A percentile compares a stretch with the other conserved stretches of the same genome.
phyloP scores from a whole-genome alignment of 2,797 vertebrate genomes.

The Anolis apletophallus region DNA sequence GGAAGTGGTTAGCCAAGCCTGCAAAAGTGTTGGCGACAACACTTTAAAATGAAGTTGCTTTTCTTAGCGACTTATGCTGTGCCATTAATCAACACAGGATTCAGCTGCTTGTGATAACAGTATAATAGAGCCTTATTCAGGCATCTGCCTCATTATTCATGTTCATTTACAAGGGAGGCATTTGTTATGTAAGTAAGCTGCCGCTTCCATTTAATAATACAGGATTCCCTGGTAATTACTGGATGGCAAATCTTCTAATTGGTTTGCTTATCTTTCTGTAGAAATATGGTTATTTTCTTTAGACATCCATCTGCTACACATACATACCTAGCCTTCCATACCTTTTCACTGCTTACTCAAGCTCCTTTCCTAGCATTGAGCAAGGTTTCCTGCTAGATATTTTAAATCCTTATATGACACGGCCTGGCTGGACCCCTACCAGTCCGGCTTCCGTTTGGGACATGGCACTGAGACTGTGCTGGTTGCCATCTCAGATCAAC shows the following conservation, averaged over 20 bases:
- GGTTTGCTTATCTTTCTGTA: slow-evolving; percentile 62
- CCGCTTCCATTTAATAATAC: slow-evolving; percentile 52
- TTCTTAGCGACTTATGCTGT: slow-evolving; percentile 55
- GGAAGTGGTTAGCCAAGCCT: slow-evolving; percentile 39
- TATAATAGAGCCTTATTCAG: slow-evolving; percentile 70
- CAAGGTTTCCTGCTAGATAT: slow-evolving; percentile 19
- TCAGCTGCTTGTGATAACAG: slow-evolving; percentile 56
- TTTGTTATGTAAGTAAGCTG: slow-evolving; percentile 67
- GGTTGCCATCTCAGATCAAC: too few species aligned
- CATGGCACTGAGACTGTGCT: too few species aligned
- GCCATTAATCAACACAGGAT: slow-evolving; percentile 63
- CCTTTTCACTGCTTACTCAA: slow-evolving; percentile 10
- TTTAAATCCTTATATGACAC: too few species aligned
- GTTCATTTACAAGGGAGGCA: slow-evolving; percentile 62
- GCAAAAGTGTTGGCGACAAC: slow-evolving; percentile 40
- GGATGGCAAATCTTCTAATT: slow-evolving; percentile 65
- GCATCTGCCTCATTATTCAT: slow-evolving; percentile 71
- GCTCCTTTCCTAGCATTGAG: slow-evolving; percentile 13
- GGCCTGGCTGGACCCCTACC: too few species aligned
- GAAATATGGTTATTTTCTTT: slow-evolving; percentile 50
- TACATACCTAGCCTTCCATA: neutral
- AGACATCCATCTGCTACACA: slow-evolving; percentile 20
- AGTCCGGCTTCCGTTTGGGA: too few species aligned
- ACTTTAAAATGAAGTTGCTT: slow-evolving; percentile 63
- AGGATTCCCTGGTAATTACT: slow-evolving; percentile 59